phyloP scores from a whole-genome alignment of 1,140 invertebrate species.

The Drosophila neocordata region DNA sequence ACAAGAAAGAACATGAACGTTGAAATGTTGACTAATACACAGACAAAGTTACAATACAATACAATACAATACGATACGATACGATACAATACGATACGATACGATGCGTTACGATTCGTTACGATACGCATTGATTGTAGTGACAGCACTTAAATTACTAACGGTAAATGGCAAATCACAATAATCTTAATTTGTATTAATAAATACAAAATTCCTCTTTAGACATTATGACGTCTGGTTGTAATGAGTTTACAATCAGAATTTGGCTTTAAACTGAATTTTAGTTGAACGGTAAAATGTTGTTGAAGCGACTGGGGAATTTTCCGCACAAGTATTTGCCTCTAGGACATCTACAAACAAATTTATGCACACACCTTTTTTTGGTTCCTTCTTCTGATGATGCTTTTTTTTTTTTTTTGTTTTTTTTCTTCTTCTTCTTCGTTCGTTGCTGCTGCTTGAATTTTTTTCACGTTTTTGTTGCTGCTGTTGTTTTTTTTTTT shows the following conservation, averaged over 20 bases:
- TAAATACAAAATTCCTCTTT: too few species aligned
- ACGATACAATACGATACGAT: constrained; percentile 58
- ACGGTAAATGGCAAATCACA: too few species aligned
- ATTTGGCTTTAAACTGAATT: constrained; percentile 43
- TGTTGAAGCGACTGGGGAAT: constrained; percentile 30
- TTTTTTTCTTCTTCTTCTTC: neutral
- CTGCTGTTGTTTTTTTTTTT: constrained; percentile 47
- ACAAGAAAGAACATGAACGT: constrained; percentile 25
- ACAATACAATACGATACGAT: too few species aligned
- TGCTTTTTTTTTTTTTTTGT: neutral
- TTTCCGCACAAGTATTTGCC: constrained; percentile 63
- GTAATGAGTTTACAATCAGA: constrained; percentile 76
- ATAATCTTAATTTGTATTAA: too few species aligned
- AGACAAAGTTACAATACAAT: constrained; percentile 74
- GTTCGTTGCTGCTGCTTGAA: constrained; percentile 34
- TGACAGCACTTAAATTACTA: too few species aligned
- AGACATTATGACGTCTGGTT: neutral
- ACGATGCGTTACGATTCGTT: too few species aligned
- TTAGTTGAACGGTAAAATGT: constrained; percentile 50
- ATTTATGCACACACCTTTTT: constrained; percentile 76
- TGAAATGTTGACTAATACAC: constrained; percentile 57
- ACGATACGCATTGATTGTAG: too few species aligned
- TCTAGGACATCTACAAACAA: constrained; percentile 58
- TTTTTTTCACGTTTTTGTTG: constrained; percentile 33
- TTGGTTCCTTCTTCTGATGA: constrained; percentile 28